Base-by-base conservation (phyloP, 1,140 invertebrate species). In the Solenopsis invicta region DNA sequence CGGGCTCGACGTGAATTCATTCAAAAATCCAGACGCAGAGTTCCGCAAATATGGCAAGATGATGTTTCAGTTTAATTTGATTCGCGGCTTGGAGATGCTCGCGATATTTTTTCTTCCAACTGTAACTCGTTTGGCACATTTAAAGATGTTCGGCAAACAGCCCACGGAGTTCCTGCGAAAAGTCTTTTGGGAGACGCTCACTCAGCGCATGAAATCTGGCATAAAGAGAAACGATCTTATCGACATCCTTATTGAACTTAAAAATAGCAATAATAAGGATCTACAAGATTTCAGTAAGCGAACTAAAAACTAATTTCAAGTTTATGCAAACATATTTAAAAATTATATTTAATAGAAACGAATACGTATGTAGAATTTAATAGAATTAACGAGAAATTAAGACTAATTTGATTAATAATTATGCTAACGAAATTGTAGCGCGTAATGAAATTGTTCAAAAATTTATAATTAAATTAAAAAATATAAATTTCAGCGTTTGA, bases 211-310 rank as follows among this genome's bases (percentile, higher is more conserved):
- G 12, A 64, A 88, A 0, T 93, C 92, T 0, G 84, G 91, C n/a
- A 74, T 81, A 0, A 93, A 94, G 41, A 92, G 95, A 1, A 91
- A 94, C 74, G 96, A 96, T 89, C 82, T 96, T 0, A 94, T 96
- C 4, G 95, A 96, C 66, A 87, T 95, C 37, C 87, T 96, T 1
- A 89, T 96, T 29, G 93, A 95, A 41, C 66, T 96, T 3, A 95
- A 61, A 54, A 21, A n/a, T 21, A 5, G 71, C 4, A 24, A 13
- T 10, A 16, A 61, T 48, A 5, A 50, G 0, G 16, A 16, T n/a
- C n/a, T n/a, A n/a, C n/a, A n/a, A 29, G 29, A 29, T 29, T 88
- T 87, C 61, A 56, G 87, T 88, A 56, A 48, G 87, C 0, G 9
- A 67, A 29, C 5, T 24, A 29, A 76, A 8, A 45, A n/a, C n/a